phyloP scores from a whole-genome alignment of 2,888 invertebrate species.

The Sarcophaga rosellei region DNA sequence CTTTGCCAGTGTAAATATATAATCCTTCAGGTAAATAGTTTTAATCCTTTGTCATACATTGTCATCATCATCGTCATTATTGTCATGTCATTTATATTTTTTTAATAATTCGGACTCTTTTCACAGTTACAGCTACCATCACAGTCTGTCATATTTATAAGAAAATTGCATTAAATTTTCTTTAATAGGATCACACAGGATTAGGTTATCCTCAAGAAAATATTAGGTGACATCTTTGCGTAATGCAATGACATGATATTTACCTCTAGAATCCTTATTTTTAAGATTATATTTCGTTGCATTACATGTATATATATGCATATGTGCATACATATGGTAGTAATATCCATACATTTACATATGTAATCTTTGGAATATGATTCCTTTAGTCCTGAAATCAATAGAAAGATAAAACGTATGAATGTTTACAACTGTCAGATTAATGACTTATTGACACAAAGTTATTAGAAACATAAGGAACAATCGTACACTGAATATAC shows the following conservation, averaged over 20 bases:
- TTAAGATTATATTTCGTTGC: neutral
- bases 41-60: slow-evolving; percentile 68
- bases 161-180: slow-evolving; percentile 50
- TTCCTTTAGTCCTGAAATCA: neutral
- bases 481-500: no score
- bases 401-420: neutral
- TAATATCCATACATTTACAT: no score
- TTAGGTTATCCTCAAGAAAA: slow-evolving; percentile 54
- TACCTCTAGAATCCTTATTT: neutral
- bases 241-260: no score
- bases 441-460: neutral
- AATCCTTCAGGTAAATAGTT: slow-evolving; percentile 71
- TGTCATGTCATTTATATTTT: slow-evolving; percentile 44
- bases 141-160: neutral
- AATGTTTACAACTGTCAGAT: slow-evolving; percentile 26
- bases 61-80: slow-evolving; percentile 33
- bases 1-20: slow-evolving; percentile 58
- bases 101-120: slow-evolving; percentile 38
- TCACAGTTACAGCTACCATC: slow-evolving; percentile 18
- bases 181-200: slow-evolving; percentile 61
- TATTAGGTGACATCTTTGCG: neutral
- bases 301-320: neutral
- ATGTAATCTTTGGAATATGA: slow-evolving; percentile 19
- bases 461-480: no score
- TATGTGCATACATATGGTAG: neutral